These are phyloP conservation scores for Melieria crassipennis DNA, from an alignment of 2,888 invertebrate species.

Conservation along the genomic window DNA sequence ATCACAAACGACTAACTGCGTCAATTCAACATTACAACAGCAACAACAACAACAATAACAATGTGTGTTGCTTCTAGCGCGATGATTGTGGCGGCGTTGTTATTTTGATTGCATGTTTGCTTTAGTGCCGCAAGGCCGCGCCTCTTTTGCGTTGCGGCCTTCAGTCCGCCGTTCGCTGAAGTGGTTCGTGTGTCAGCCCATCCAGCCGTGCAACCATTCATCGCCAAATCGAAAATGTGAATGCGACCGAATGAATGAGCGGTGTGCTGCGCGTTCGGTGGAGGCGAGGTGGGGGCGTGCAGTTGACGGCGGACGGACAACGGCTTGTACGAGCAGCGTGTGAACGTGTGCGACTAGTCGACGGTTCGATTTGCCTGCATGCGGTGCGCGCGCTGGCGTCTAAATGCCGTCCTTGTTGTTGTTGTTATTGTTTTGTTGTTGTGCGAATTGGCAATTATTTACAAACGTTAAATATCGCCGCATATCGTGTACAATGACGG, in stretches of 20 bases:
- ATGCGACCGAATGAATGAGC: slow-evolving; percentile 23
- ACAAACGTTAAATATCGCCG: slow-evolving; percentile 23
- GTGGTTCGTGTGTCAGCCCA: not conserved
- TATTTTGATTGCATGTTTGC: too few relatives aligned
- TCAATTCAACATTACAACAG: too few relatives aligned
- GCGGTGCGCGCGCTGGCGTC: slow-evolving; percentile 8
- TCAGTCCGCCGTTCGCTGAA: not conserved
- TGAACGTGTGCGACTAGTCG: slow-evolving; percentile 2
- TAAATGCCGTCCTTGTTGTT: slow-evolving; percentile 16
- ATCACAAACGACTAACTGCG: not conserved
- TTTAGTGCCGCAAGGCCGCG: slow-evolving; percentile 14
- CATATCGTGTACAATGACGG: slow-evolving; percentile 16
- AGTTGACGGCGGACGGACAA: slow-evolving; percentile 13
- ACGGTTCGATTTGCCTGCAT: not conserved
- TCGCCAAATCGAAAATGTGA: slow-evolving; percentile 9
- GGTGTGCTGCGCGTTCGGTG: slow-evolving; percentile 4
- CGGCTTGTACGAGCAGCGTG: slow-evolving; percentile 9
- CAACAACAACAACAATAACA: too few relatives aligned
- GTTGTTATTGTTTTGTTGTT: slow-evolving; percentile 14
- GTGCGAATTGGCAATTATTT: slow-evolving; percentile 32
- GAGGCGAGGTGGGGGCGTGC: slow-evolving; percentile 4
- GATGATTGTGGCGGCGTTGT: too few relatives aligned
- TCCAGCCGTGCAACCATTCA: not conserved
- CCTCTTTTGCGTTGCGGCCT: slow-evolving; percentile 5
- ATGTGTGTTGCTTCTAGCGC: too few relatives aligned